A percentile compares a stretch with the other conserved stretches of the same genome.
These are phyloP conservation scores for Gobio occitaniae DNA, from an alignment of 2,797 vertebrate genomes.

Conservation along the genomic window DNA sequence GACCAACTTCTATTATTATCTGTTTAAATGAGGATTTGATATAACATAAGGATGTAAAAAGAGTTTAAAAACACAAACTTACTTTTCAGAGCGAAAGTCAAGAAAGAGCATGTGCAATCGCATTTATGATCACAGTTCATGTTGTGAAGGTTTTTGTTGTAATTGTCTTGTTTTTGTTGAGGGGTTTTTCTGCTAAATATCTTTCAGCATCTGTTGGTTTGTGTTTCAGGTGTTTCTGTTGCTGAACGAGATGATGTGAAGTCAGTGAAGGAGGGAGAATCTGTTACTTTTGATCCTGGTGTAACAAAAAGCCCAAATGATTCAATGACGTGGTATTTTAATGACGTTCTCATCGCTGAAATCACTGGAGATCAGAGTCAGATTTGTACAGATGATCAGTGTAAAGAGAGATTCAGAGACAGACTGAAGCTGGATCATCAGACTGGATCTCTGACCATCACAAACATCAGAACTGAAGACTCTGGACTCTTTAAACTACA, in stretches of 20 bases:
- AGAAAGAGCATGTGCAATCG: too few relatives aligned
- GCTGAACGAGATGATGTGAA: background rate
- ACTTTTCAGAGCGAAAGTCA: too few relatives aligned
- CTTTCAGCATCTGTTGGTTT: background rate
- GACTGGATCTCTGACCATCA: conserved; percentile 7
- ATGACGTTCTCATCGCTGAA: background rate
- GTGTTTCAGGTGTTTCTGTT: background rate
- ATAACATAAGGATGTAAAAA: too few relatives aligned
- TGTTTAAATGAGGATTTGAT: too few relatives aligned
- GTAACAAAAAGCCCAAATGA: background rate
- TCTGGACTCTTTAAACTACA: background rate
- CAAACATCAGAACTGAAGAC: background rate
- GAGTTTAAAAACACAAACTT: too few relatives aligned
- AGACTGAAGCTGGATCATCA: background rate
- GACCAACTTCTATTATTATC: too few relatives aligned
- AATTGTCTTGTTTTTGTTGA: too few relatives aligned
- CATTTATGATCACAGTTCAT: background rate
- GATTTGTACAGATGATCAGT: background rate
- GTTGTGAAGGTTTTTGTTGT: background rate
- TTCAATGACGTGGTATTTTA: background rate
- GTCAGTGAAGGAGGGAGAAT: background rate
- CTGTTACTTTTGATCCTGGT: background rate
- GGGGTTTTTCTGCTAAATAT: background rate
- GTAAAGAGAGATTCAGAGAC: background rate
- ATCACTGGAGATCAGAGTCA: background rate